phyloP scores from a whole-genome alignment of 2,113 vertebrate species.

The Leptobrachium leishanense region DNA sequence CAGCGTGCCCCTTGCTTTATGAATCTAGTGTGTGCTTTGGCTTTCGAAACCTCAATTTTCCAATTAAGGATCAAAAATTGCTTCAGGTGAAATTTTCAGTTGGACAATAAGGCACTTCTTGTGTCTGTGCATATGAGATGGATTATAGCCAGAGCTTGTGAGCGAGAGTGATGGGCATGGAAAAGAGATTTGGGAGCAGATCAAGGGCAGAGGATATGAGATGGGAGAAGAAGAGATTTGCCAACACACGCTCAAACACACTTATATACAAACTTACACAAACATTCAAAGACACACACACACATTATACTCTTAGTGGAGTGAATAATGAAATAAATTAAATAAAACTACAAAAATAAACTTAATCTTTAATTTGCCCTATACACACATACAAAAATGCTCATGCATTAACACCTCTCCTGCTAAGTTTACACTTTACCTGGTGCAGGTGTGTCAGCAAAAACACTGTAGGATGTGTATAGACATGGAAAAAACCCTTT shows the following conservation, averaged over 20 bases:
- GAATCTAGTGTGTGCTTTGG: slow-evolving; percentile 35
- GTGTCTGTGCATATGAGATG: slow-evolving; percentile 26
- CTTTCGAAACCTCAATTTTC: slow-evolving; percentile 40
- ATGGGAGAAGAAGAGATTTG: neutral
- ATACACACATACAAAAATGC: no score
- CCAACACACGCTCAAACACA: neutral
- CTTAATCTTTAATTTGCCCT: no score
- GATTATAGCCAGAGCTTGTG: slow-evolving; percentile 4
- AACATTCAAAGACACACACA: no score
- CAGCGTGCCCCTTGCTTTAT: slow-evolving; percentile 25
- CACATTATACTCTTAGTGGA: no score
- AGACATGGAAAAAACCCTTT: no score
- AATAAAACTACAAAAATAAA: no score
- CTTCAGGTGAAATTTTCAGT: slow-evolving; percentile 37
- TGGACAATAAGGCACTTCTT: slow-evolving; percentile 36
- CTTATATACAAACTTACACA: neutral
- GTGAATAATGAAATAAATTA: no score
- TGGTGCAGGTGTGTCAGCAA: no score
- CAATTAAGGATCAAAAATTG: slow-evolving; percentile 35
- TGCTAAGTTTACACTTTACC: no score
- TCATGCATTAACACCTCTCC: no score
- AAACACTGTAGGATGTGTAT: no score
- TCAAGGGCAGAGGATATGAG: slow-evolving; percentile 26
- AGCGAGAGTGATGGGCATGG: slow-evolving; percentile 22
- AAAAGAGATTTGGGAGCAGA: slow-evolving; percentile 38